Evolutionary conservation across 2,797 vertebrate genomes (phyloP), one percentile per base, ranked within the genome.

Genomic region (Microcaecilia unicolor): DNA sequence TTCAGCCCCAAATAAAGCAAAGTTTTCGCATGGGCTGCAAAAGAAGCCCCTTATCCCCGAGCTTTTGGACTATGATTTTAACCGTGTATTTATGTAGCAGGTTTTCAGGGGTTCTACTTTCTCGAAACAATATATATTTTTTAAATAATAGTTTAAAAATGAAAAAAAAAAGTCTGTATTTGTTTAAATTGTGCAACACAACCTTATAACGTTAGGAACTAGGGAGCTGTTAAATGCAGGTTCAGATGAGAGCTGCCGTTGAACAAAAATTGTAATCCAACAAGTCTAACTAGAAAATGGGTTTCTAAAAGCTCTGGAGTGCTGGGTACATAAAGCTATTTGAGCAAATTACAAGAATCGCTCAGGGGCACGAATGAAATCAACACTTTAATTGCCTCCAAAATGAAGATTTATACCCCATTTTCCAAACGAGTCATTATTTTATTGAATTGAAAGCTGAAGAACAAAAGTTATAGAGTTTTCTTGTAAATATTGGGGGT

Each of bases 321-420:
- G 82, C 84, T 68, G 88, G 84, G 85, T 88, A 86, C 86, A 89
- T 84, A 82, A 83, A 86, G 84, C 85, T 74, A 86, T 85, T 83
- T 83, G 78, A 87, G 85, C 81, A 90, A 92, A 91, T 88, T 70
- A 89, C 84, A 82, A 85, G 87, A 72, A 82, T 80, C 76, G 90
- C 90, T 92, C 27, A 52, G 72, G 85, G 92, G 87, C 85, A 85
- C 64, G 74, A 79, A 90, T 81, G 80, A 80, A 83, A 93, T 87
- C 78, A 69, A 80, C 86, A 89, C 86, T 92, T 95, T 96, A 95
- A 94, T 97, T 96, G 91, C 86, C 84, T 94, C 84, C 80, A 89
- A 87, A 86, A 93, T 92, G 80, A 91, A 93, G 87, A 92, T 85
- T 84, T 85, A 78, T 92, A 86, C 74, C 84, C 85, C 83, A 81